Conservation (phyloP, 1,140 invertebrate genomes). For the Tetraneura akinire region DNA sequence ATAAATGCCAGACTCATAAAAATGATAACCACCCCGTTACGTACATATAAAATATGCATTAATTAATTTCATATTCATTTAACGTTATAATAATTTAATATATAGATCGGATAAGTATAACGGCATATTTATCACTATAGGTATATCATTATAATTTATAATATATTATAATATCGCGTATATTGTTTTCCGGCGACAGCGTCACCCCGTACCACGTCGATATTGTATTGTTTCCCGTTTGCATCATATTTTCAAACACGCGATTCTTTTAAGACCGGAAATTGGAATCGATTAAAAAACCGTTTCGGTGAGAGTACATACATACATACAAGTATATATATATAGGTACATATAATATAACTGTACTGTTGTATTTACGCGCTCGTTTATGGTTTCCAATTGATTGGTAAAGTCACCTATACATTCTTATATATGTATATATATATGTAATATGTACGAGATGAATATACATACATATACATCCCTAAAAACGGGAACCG, state of each 20-base stretch:
- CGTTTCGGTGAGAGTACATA: not conserved
- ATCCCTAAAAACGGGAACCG: not conserved
- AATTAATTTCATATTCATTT: too few species aligned
- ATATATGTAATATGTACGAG: too few species aligned
- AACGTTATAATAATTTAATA: not conserved
- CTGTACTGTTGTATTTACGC: too few species aligned
- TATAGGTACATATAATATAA: too few species aligned
- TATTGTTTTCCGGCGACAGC: not conserved
- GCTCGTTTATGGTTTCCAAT: slow-evolving; percentile 24
- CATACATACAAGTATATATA: not conserved
- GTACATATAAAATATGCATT: too few species aligned
- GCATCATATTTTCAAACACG: too few species aligned
- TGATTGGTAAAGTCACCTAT: slow-evolving; percentile 25
- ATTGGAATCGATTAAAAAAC: slow-evolving; percentile 42
- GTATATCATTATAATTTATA: too few species aligned
- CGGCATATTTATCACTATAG: not conserved
- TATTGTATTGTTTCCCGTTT: slow-evolving; percentile 26
- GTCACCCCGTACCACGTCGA: not conserved
- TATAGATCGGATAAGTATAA: slow-evolving; percentile 36
- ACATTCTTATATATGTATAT: too few species aligned
- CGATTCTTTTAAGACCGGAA: not conserved
- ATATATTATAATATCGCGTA: too few species aligned
- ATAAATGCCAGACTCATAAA: too few species aligned
- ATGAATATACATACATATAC: not conserved
- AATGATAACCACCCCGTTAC: too few species aligned